A percentile compares a stretch with the other conserved stretches of the same genome.
Evolutionary conservation across 2,888 invertebrate species (phyloP).

Genomic region (Lithophane ornitopus): DNA sequence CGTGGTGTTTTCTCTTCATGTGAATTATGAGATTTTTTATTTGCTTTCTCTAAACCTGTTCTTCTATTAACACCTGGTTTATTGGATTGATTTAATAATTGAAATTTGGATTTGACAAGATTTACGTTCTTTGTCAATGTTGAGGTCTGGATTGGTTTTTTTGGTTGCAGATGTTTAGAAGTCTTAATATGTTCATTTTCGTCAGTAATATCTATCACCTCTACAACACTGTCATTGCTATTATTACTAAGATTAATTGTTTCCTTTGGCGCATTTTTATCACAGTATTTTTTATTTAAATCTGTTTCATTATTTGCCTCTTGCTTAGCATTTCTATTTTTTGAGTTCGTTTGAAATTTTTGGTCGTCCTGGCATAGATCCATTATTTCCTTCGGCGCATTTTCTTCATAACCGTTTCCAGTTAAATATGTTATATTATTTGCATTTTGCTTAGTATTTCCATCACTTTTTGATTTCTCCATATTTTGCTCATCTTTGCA

Average conservation of each 20-base stretch:
- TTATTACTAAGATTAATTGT: constrained; percentile 2
- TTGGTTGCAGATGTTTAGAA: background rate
- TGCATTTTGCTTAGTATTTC: background rate
- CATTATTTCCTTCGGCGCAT: background rate
- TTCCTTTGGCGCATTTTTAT: background rate
- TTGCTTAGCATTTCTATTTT: background rate
- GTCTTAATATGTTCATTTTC: background rate
- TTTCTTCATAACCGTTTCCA: background rate
- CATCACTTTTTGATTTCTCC: background rate
- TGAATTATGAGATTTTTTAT: background rate
- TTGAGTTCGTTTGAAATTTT: background rate
- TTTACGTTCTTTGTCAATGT: background rate
- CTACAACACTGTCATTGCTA: background rate
- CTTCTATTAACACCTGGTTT: background rate
- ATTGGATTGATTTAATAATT: background rate
- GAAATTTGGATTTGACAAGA: background rate
- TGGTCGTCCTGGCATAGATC: constrained; percentile 2
- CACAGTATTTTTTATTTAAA: background rate
- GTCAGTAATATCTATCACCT: constrained; percentile 14
- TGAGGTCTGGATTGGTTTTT: background rate
- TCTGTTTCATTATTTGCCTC: background rate
- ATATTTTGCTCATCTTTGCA: background rate
- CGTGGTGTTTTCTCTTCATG: background rate
- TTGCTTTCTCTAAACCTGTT: background rate
- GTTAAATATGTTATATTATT: background rate